Conservation (phyloP, 2,888 invertebrate species). For the Stenodema calcarata region DNA sequence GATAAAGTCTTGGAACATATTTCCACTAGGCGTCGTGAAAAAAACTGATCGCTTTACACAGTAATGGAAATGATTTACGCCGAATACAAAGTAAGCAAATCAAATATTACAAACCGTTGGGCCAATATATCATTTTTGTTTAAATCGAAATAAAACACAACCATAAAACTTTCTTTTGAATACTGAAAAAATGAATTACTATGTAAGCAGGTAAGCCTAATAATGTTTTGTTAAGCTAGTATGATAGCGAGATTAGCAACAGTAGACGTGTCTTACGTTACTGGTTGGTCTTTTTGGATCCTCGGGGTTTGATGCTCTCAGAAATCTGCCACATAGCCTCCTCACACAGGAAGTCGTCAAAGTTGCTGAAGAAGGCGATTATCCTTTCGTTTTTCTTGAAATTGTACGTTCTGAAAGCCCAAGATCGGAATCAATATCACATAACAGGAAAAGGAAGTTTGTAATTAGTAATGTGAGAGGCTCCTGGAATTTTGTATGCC, state of each 20-base stretch:
- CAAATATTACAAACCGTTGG: neutral
- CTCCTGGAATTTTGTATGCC: no score
- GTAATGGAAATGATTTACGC: neutral
- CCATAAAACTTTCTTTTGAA: neutral
- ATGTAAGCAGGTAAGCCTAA: neutral
- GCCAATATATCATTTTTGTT: neutral
- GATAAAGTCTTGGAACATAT: constrained; percentile 24
- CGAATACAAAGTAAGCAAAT: neutral
- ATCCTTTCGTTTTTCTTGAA: constrained; percentile 94
- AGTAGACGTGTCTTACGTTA: neutral
- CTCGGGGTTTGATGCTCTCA: constrained; percentile 92
- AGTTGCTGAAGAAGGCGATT: constrained; percentile 94
- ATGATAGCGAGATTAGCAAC: neutral
- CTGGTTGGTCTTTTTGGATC: constrained; percentile 59
- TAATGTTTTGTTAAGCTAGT: neutral
- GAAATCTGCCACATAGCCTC: constrained; percentile 99
- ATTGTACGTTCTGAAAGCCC: constrained; percentile 82
- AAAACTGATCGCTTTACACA: neutral
- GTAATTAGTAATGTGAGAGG: no score
- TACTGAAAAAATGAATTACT: neutral
- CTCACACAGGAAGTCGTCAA: constrained; percentile 93
- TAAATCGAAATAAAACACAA: neutral
- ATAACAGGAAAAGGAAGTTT: no score
- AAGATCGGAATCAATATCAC: constrained; percentile 35
- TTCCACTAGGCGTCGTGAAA: neutral